phyloP scores from a whole-genome alignment of 1,140 invertebrate species.

The Scaptomyza graminum region DNA sequence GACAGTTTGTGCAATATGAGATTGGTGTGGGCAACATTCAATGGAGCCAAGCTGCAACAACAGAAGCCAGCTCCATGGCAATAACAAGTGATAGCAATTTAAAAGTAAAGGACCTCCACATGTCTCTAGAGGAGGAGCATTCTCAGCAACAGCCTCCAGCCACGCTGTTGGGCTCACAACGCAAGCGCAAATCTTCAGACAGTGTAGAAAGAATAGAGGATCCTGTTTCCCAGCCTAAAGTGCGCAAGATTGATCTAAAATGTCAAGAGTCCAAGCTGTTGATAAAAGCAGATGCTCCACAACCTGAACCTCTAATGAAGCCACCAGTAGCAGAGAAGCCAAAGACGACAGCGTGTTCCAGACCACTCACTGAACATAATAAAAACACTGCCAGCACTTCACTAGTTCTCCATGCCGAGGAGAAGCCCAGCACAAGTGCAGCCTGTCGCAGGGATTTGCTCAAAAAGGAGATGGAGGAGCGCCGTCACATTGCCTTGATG shows the following conservation, averaged over 20 bases:
- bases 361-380: slow-evolving; percentile 7
- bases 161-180: background rate
- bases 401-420: background rate
- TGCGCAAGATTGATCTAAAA: slow-evolving; percentile 8
- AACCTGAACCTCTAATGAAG: background rate
- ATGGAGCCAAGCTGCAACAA: slow-evolving; percentile 83
- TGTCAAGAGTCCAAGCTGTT: background rate
- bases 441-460: slow-evolving; percentile 40
- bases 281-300: background rate
- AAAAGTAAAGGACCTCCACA: slow-evolving; percentile 30
- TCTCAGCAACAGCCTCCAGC: background rate
- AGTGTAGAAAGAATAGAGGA: background rate
- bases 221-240: slow-evolving; percentile 7
- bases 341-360: background rate
- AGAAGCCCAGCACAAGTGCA: slow-evolving; percentile 57
- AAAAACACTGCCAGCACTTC: background rate
- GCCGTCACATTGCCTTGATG: slow-evolving; percentile 46
- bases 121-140: slow-evolving; percentile 50
- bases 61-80: background rate
- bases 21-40: slow-evolving; percentile 86
- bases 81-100: background rate
- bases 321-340: background rate
- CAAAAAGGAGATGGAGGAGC: slow-evolving; percentile 51
- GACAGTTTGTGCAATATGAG: slow-evolving; percentile 87
- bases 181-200: slow-evolving; percentile 26